Percentiles rank a stretch among this genome's conserved stretches.
phyloP scores from a whole-genome alignment of 1,140 invertebrate species.

The Gryon sp. region DNA sequence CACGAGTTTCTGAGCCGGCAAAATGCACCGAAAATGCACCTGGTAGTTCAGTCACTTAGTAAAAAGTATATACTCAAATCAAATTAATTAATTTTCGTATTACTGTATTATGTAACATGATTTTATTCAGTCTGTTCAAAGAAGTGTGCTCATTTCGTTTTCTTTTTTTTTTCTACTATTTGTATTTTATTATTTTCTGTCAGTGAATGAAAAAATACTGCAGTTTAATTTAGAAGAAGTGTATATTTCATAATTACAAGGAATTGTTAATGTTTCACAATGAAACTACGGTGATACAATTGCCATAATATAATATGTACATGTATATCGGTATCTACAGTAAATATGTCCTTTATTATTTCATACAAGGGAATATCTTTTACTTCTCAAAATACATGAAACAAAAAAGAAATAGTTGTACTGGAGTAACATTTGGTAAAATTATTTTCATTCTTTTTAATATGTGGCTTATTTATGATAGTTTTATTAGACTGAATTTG shows the following conservation, averaged over 20 bases:
- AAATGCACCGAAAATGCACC: constrained; percentile 19
- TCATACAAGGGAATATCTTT: no score
- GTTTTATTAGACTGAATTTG: no score
- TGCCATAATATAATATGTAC: constrained; percentile 28
- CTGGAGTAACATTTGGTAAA: no score
- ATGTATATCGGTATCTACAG: constrained; percentile 29
- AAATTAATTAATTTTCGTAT: neutral
- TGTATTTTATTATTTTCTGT: neutral
- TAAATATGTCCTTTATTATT: constrained; percentile 7
- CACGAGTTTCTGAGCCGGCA: constrained; percentile 13
- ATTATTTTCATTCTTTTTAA: no score
- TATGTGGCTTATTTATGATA: no score
- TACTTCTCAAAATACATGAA: no score
- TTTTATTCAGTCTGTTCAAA: neutral
- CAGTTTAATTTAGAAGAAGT: constrained; percentile 24
- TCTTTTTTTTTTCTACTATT: no score
- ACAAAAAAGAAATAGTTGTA: no score
- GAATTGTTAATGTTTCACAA: constrained; percentile 28
- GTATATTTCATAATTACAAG: constrained; percentile 47
- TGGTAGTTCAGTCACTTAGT: constrained; percentile 42
- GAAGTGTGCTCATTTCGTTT: neutral
- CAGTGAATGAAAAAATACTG: constrained; percentile 1
- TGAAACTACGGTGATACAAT: constrained; percentile 36
- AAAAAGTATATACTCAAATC: neutral
- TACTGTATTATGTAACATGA: neutral